phyloP scores from a whole-genome alignment of 1,140 invertebrate species.

The Chironomus tepperi region DNA sequence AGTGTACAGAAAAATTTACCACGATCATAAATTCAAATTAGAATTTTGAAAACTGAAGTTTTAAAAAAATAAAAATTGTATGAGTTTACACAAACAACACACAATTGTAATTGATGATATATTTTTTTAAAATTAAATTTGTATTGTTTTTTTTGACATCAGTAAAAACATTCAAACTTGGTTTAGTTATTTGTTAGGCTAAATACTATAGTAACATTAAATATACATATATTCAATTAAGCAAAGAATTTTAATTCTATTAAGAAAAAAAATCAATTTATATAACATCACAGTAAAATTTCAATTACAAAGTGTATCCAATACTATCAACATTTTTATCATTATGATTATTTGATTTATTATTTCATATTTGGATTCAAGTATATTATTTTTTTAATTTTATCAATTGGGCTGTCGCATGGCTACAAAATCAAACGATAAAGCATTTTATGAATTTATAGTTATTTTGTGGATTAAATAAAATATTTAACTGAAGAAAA shows the following conservation, averaged over 20 bases:
- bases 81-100: slow-evolving; percentile 17
- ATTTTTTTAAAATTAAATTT: neutral
- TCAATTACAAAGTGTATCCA: neutral
- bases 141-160: neutral
- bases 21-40: neutral
- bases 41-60: neutral
- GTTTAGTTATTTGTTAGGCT: neutral
- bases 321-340: neutral
- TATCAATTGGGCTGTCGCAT: slow-evolving; percentile 6
- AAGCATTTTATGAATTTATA: neutral
- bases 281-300: neutral
- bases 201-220: neutral
- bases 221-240: neutral
- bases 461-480: neutral
- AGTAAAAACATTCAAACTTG: neutral
- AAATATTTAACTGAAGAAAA: neutral
- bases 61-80: neutral
- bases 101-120: neutral
- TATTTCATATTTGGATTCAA: neutral
- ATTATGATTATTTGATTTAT: neutral
- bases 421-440: neutral
- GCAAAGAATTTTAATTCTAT: neutral
- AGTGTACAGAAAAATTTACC: neutral
- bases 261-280: neutral
- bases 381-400: neutral